phyloP scores from a whole-genome alignment of 2,797 vertebrate genomes.

The Takifugu rubripes region DNA sequence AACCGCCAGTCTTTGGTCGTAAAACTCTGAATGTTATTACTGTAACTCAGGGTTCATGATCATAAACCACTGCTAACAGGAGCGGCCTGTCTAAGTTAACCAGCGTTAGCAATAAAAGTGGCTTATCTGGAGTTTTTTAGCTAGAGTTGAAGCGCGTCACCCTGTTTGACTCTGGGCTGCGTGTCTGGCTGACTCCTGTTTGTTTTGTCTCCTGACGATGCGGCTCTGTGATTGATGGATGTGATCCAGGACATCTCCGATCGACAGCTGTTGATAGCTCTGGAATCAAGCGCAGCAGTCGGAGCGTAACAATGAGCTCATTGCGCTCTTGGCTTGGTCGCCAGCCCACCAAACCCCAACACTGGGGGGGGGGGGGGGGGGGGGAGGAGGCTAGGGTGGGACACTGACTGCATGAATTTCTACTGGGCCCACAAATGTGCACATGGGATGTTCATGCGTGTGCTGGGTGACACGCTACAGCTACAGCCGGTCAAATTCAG shows the following conservation, averaged over 20 bases:
- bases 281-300: slow-evolving; percentile 80
- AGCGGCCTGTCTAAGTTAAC: too few species aligned
- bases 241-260: slow-evolving; percentile 81
- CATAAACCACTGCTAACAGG: too few species aligned
- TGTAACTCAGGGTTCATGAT: too few species aligned
- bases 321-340: slow-evolving; percentile 76
- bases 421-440: slow-evolving; percentile 70
- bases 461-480: slow-evolving; percentile 22
- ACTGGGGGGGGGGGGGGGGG: slow-evolving; percentile 19
- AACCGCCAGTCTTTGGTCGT: too few species aligned
- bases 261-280: slow-evolving; percentile 86
- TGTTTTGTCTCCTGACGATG: slow-evolving; percentile 78
- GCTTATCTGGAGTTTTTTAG: slow-evolving; percentile 12
- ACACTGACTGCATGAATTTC: slow-evolving; percentile 74
- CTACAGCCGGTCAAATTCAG: too few species aligned
- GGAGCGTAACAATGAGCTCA: slow-evolving; percentile 84
- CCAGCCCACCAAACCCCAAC: slow-evolving; percentile 72
- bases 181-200: slow-evolving; percentile 71
- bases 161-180: slow-evolving; percentile 64
- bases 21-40: too few species aligned
- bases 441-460: slow-evolving; percentile 58
- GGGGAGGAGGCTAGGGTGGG: slow-evolving; percentile 15
- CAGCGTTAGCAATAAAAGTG: too few species aligned
- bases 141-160: slow-evolving; percentile 39
- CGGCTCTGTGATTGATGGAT: slow-evolving; percentile 79